Conservation (phyloP, 1,140 invertebrate genomes). For the Polypedilum vanderplanki region DNA sequence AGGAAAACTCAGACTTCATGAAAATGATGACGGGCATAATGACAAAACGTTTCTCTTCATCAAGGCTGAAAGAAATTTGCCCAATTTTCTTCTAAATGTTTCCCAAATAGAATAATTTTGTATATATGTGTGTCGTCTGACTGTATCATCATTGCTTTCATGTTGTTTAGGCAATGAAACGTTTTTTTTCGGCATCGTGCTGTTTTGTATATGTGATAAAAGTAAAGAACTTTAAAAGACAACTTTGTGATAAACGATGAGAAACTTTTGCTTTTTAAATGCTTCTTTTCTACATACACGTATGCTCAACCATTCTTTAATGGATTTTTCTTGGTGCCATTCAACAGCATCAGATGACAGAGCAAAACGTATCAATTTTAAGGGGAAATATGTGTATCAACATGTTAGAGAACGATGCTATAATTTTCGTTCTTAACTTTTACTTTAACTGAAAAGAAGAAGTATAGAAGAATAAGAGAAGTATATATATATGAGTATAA, state of each 20-base stretch:
- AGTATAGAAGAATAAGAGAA: too few species aligned
- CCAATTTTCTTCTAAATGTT: slow-evolving; percentile 12
- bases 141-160: neutral
- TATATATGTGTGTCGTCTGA: neutral
- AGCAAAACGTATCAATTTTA: neutral
- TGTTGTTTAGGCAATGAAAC: neutral
- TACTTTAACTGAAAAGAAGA: too few species aligned
- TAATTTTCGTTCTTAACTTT: too few species aligned
- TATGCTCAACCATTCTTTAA: neutral
- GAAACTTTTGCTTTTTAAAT: slow-evolving; percentile 1
- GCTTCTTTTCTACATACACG: neutral
- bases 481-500: too few species aligned
- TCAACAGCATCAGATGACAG: neutral
- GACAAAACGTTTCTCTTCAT: slow-evolving; percentile 17
- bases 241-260: neutral
- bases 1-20: slow-evolving; percentile 7
- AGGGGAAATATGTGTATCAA: neutral
- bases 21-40: slow-evolving; percentile 17
- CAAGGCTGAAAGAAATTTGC: neutral
- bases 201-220: neutral
- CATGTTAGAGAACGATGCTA: too few species aligned
- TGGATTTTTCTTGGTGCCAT: neutral
- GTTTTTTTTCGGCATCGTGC: neutral
- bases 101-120: slow-evolving; percentile 6
- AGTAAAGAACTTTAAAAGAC: neutral